Base-by-base conservation (phyloP, 2,797 vertebrate genomes). In the Premnoplex brunnescens region DNA sequence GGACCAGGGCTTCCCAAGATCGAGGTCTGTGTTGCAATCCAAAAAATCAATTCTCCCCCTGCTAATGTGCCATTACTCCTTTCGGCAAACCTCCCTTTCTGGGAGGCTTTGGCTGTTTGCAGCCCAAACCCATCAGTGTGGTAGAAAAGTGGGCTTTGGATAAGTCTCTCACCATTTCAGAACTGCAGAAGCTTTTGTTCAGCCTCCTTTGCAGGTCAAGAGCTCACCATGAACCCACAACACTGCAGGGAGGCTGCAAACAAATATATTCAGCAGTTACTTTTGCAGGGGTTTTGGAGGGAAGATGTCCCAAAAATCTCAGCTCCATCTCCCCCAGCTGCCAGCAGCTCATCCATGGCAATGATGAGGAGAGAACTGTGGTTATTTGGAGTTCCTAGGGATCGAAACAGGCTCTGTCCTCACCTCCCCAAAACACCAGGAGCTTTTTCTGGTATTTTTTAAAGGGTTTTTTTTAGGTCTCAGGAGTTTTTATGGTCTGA, bases 1-100 rank as follows among this genome's bases (percentile, higher is more conserved):
- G 96, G 94, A 95, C 62, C 82, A 93, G 75, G 89, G 93, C 62
- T 97, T 91, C 90, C 91, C 78, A 72, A 96, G 92, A 87, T 78
- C 85, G 63, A 49, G 81, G 67, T 12, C 74, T 93, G 73, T 73
- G 82, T 30, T 49, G 71, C 44, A 41, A 43, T 60, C 55, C 60
- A 76, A 74, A 81, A 78, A 56, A 84, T 59, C 37, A 32, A 7
- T 55, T 54, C 26, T 85, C 32, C 78, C 74, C 37, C 72, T 24
- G 18, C 5, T 36, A n/a, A 41, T 0, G 52, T 20, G n/a, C 26
- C 28, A 19, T 34, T 13, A 16, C 2, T 30, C 5, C 4, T 4
- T 24, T 20, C 73, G 73, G 58, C 80, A 84, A 63, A 74, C 66
- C 21, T 7, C 32, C 36, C 72, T 32, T 34, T 37, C 2, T 0